Evolutionary conservation across 2,113 vertebrate species (phyloP), one percentile per base, ranked within the genome.

Genomic region (Mystacornis crossleyi): DNA sequence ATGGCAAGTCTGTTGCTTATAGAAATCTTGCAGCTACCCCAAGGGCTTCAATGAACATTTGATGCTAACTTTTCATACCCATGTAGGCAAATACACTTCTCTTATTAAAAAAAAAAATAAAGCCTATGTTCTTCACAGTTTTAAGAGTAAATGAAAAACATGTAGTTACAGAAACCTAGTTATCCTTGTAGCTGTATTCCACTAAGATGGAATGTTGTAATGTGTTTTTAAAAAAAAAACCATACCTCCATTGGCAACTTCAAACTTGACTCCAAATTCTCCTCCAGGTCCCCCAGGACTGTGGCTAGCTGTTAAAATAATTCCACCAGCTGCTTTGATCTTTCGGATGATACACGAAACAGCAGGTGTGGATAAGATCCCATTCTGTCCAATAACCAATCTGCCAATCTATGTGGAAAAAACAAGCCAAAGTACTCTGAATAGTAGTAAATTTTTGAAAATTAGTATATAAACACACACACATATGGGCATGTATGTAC

Each of bases 301-400:
- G 97, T 99, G 99, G 95, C 99, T 99, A 34, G 99, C 99, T 90
- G 99, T 99, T 38, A 99, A 97, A 95, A 99, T 99, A 97, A 99
- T 99, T 67, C 99, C 99, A 55, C 99, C 99, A 38, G 99, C 99
- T 64, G 99, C 99, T 97, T 99, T 99, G 97, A 99, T 99, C 98
- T 99, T 99, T 89, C 99, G 98, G 98, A 99, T 99, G 97, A 99
- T 99, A 97, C 99, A 99, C 28, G 99, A 99, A 89, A 99, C 99
- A 38, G 99, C 99, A 69, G 99, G 99, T 19, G 99, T 99, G 18
- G 99, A 99, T 95, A 99, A 98, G 91, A 99, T 99, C 92, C 99
- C 99, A 21, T 99, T 99, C 98, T 99, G 99, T 40, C 99, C 99
- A 92, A 99, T 99, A 80, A 99, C 99, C 97, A 99, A 96, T 54